Percentiles rank a stretch among this genome's conserved stretches.
These are phyloP conservation scores for Aix galericulata DNA, from an alignment of 2,113 vertebrate species.

Conservation along the genomic window DNA sequence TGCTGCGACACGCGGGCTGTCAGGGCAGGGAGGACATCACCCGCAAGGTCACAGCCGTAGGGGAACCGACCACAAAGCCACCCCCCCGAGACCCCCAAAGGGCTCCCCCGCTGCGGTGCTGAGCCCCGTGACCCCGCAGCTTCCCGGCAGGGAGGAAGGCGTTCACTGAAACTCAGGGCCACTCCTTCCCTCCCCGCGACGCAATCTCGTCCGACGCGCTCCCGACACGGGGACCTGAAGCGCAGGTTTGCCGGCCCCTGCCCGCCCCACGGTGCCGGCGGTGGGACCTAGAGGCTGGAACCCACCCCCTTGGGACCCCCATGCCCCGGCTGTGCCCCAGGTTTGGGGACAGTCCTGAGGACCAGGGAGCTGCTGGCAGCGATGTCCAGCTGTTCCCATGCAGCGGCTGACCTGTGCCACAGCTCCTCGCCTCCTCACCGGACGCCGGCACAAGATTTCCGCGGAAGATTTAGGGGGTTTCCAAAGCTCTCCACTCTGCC, in stretches of 20 bases:
- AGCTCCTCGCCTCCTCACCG: not conserved
- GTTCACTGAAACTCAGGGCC: conserved; percentile 47
- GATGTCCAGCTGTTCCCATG: accelerated
- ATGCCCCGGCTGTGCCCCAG: not conserved
- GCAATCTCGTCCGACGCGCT: conserved; percentile 57
- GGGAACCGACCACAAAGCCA: not conserved
- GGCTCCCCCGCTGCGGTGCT: not conserved
- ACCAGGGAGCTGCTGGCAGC: not conserved
- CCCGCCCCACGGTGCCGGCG: not conserved
- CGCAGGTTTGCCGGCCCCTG: conserved; percentile 28
- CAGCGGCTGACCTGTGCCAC: not conserved
- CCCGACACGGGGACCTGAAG: conserved; percentile 31
- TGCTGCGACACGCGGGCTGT: not conserved
- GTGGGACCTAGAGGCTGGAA: not conserved
- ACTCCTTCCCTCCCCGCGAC: conserved; percentile 50
- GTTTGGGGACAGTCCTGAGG: not conserved
- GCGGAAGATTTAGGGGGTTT: conserved; percentile 36
- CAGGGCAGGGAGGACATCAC: not conserved
- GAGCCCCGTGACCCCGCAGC: not conserved
- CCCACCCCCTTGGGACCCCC: not conserved
- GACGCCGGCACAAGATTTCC: not conserved
- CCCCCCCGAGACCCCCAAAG: not conserved
- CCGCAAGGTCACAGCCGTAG: not conserved
- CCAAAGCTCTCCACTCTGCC: not conserved
- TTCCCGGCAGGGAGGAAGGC: not conserved